These are phyloP conservation scores for Melanerpes aurifrons DNA, from an alignment of 2,113 vertebrate genomes.

Conservation along the genomic window DNA sequence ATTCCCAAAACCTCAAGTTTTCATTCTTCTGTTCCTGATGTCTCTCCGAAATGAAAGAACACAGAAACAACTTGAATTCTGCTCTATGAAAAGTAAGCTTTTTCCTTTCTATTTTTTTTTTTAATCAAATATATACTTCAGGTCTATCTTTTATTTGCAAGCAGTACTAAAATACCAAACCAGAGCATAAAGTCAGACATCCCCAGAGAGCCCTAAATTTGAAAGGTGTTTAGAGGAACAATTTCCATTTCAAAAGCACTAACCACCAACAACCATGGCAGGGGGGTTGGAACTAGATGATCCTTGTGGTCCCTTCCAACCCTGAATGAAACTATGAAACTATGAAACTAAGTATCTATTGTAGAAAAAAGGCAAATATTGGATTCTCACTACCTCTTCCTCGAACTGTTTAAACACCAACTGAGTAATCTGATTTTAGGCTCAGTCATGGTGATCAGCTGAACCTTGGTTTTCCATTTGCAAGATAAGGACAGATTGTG, in stretches of 20 bases:
- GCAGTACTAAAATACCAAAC: neutral
- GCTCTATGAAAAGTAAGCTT: neutral
- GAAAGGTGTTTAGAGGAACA: neutral
- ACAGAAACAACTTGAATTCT: neutral
- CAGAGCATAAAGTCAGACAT: neutral
- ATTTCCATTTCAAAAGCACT: conserved; percentile 12
- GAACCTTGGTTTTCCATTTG: neutral
- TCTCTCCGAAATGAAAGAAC: neutral
- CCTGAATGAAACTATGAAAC: no score
- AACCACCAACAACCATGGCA: neutral
- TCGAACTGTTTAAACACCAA: neutral
- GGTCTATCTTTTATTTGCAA: neutral
- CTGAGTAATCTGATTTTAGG: neutral
- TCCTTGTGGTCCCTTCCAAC: no score
- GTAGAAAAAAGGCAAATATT: neutral
- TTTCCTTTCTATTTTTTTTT: no score
- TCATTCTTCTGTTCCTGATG: neutral
- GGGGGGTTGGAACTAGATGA: no score
- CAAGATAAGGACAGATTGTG: neutral
- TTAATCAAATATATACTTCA: neutral
- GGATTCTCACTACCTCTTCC: neutral
- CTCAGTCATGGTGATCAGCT: neutral
- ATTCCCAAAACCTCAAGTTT: neutral
- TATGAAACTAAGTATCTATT: neutral
- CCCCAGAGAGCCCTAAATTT: neutral